Percentiles rank a stretch among this genome's conserved stretches.
phyloP scores from a whole-genome alignment of 2,888 invertebrate genomes.

The Linyphia triangularis region DNA sequence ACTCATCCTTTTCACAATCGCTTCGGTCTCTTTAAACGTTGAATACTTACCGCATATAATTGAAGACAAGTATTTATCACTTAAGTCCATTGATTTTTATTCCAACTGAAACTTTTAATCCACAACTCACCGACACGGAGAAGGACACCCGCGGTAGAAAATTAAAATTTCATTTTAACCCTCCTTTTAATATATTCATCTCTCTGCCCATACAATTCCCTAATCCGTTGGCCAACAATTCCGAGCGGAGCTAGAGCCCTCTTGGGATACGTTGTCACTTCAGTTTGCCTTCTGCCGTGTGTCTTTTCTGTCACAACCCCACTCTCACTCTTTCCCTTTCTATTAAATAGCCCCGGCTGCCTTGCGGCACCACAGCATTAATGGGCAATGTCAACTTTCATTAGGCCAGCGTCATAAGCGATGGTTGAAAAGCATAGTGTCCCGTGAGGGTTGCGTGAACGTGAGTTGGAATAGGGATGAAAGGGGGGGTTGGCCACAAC shows the following conservation, averaged over 20 bases:
- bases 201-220: not conserved
- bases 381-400: constrained; percentile 74
- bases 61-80: not conserved
- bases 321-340: constrained; percentile 37
- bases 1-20: too few species aligned
- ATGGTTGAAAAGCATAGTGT: constrained; percentile 18
- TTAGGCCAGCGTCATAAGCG: constrained; percentile 30
- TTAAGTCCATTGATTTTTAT: not conserved
- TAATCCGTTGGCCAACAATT: constrained; percentile 23
- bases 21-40: too few species aligned
- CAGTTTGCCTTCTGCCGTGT: constrained; percentile 23
- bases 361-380: constrained; percentile 56
- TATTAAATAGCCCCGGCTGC: constrained; percentile 65
- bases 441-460: not conserved
- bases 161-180: constrained; percentile 19
- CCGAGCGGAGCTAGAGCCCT: not conserved
- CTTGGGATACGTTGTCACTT: constrained; percentile 41
- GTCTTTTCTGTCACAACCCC: constrained; percentile 9
- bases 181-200: constrained; percentile 17
- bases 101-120: not conserved
- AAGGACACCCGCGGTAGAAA: not conserved
- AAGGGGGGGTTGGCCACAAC: not conserved
- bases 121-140: not conserved
- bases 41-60: too few species aligned
- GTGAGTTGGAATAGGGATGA: constrained; percentile 17